Conservation (phyloP, 2,888 invertebrate species). For the Imbricaverruca yamaguchii region DNA sequence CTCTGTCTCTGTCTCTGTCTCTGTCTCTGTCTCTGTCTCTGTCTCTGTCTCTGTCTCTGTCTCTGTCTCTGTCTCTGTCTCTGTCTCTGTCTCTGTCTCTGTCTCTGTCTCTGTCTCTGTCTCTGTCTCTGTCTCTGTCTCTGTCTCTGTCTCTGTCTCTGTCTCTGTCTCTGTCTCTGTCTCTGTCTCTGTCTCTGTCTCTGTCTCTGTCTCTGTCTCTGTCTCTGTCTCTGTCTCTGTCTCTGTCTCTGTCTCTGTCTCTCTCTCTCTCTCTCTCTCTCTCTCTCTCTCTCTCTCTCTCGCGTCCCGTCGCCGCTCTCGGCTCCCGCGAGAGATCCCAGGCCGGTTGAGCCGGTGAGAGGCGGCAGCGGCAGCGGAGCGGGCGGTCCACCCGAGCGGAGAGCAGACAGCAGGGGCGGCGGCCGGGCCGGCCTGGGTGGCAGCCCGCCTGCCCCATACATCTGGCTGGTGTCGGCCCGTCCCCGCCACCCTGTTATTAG, state of each 20-base stretch:
- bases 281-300: conserved; percentile 6
- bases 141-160: background rate
- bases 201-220: background rate
- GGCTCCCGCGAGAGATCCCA: no score
- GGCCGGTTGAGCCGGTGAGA: no score
- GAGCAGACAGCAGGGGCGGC: background rate
- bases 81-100: background rate
- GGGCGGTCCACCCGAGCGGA: no score
- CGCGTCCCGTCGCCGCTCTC: background rate
- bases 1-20: background rate
- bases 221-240: background rate
- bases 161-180: background rate
- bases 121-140: background rate
- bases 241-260: background rate
- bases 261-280: background rate
- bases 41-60: background rate
- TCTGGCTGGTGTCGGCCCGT: background rate
- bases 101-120: background rate
- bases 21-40: background rate
- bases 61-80: background rate
- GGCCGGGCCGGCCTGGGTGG: background rate
- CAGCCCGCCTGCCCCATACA: background rate
- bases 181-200: background rate
- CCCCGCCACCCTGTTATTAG: background rate
- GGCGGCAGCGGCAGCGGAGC: no score